A percentile compares a stretch with the other conserved stretches of the same genome.
Evolutionary conservation across 1,140 invertebrate genomes (phyloP).

Genomic region (Sycobia sp.): DNA sequence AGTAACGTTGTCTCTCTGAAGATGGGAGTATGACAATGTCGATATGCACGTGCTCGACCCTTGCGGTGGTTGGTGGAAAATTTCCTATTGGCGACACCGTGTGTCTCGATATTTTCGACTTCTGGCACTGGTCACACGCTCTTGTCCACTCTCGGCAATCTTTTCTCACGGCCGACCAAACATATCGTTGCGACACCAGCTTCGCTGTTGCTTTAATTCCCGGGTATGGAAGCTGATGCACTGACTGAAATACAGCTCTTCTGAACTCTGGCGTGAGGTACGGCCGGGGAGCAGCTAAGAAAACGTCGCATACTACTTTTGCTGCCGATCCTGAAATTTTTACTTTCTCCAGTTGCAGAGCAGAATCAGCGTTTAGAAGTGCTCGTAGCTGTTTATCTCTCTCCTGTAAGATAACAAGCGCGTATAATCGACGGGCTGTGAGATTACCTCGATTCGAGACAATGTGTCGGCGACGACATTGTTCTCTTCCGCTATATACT

Average conservation of each 20-base stretch:
- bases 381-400: no score
- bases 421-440: no score
- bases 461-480: no score
- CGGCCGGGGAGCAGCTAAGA: no score
- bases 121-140: conserved; percentile 11
- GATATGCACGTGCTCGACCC: no score
- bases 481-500: no score
- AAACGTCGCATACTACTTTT: no score
- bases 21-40: background rate
- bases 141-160: conserved; percentile 19
- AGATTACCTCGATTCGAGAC: no score
- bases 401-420: no score
- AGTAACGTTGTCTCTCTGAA: conserved; percentile 26
- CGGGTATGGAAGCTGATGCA: conserved; percentile 1
- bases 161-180: conserved; percentile 20
- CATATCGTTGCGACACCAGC: conserved; percentile 4
- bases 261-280: background rate
- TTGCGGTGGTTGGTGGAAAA: background rate
- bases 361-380: no score
- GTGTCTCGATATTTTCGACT: background rate
- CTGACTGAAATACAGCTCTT: background rate
- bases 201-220: conserved; percentile 11
- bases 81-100: background rate
- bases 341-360: no score
- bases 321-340: no score